Base-by-base conservation (phyloP, 2,113 vertebrate genomes). In the Pachypanchax playfairii region DNA sequence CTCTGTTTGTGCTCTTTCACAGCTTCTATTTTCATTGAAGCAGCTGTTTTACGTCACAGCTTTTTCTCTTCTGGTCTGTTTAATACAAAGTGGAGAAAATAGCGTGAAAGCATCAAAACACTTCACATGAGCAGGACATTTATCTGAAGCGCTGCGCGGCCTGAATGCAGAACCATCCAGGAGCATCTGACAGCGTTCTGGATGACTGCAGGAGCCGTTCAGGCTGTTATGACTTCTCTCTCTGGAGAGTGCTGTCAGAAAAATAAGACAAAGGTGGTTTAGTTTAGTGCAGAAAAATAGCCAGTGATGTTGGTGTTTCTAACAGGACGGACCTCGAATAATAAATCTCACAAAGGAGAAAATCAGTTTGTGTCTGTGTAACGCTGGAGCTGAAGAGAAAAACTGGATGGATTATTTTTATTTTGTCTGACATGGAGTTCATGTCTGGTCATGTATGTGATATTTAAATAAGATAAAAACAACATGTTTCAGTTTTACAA, bases 181-280 rank as follows among this genome's bases (percentile, higher is more conserved):
- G 11, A 22, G 22, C 35, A 21, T 42, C 7, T 50, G 77, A 65
- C 22, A 15, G 11, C 4, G 46, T 75, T 7, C 47, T 63, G 28
- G 51, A 66, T 31, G 59, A 65, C 49, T 55, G 2, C 0, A n/a
- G 50, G 64, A 43, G 53, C 48, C 13, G 6, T 3, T 25, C 52
- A 63, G 46, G 48, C 43, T 44, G 49, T 69, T 10, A 7, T 46
- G 60, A n/a, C 22, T 31, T 26, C 66, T 43, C 11, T 0, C 20
- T 25, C 1, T 0, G 54, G 65, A 48, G 64, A 65, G 69, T 7
- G 4, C 52, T 65, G 78, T 77, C 73, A 61, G 21, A 33, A 43
- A 31, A 60, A 65, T 72, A 7, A 80, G 20, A 59, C 47, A 0
- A 11, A 55, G 49, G 67, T 13, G 39, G 38, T 15, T 50, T 44